These are phyloP conservation scores for Oceanites oceanicus DNA, from an alignment of 2,113 vertebrate genomes.

Conservation along the genomic window DNA sequence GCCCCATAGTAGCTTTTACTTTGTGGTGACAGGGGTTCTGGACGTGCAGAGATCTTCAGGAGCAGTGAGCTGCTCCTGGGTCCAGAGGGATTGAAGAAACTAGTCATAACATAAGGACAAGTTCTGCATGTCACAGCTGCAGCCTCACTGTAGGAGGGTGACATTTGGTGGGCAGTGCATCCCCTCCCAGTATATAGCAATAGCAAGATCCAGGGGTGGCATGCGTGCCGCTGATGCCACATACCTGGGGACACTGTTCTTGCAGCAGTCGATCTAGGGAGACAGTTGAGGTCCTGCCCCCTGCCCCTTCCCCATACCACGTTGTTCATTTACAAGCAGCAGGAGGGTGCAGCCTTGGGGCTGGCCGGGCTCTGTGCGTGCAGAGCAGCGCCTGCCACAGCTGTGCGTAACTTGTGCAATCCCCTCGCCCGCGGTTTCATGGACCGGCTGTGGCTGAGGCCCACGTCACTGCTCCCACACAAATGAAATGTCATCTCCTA, in stretches of 20 bases:
- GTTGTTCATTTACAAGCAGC: not conserved
- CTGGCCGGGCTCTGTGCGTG: not conserved
- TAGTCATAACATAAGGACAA: not conserved
- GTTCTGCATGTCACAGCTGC: not conserved
- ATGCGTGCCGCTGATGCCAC: rapidly evolving
- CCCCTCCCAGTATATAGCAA: not conserved
- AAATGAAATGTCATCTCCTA: constrained; percentile 39
- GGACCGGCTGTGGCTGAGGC: not conserved
- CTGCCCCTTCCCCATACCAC: not conserved
- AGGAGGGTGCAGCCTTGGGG: not conserved
- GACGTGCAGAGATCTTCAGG: not conserved
- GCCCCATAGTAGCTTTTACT: not conserved
- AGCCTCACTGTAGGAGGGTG: not conserved
- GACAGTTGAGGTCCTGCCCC: not conserved
- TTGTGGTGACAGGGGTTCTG: not conserved
- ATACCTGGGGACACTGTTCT: not conserved
- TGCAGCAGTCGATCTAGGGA: not conserved
- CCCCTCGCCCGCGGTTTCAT: not conserved
- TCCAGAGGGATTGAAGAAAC: not conserved
- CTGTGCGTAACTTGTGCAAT: not conserved
- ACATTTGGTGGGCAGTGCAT: not conserved
- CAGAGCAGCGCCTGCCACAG: not conserved
- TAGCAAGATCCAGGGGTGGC: not conserved
- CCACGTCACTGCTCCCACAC: constrained; percentile 36
- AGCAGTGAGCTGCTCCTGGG: not conserved